Percentiles rank a stretch among this genome's conserved stretches.
Evolutionary conservation across 2,888 invertebrate genomes (phyloP).

Genomic region (Chymomyza procnemis): DNA sequence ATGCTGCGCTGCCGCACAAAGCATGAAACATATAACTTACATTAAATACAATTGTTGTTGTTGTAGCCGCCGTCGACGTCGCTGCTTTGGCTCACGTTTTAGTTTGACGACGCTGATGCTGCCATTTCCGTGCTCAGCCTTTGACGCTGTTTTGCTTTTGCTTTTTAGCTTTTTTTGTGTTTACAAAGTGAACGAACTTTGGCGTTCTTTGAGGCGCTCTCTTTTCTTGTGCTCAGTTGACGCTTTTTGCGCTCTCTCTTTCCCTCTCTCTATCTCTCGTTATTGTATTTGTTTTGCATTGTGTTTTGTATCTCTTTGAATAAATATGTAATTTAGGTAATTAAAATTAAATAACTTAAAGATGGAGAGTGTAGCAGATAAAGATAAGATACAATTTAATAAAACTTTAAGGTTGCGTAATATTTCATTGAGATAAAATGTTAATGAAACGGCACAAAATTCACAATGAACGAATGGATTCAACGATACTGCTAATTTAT

Average conservation of each 20-base stretch:
- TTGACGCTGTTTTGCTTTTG: conserved; percentile 8
- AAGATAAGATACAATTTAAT: conserved; percentile 54
- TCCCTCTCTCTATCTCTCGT: conserved; percentile 4
- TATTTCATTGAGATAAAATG: not conserved
- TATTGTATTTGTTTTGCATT: conserved; percentile 24
- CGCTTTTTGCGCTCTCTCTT: not conserved
- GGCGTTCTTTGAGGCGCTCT: conserved; percentile 35
- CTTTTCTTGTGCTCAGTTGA: not conserved
- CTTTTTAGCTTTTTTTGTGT: conserved; percentile 45
- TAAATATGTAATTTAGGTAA: conserved; percentile 57
- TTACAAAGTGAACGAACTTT: conserved; percentile 70
- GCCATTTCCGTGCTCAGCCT: conserved; percentile 28
- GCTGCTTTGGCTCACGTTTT: not conserved
- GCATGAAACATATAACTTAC: conserved; percentile 55
- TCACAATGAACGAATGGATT: not conserved
- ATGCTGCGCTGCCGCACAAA: conserved; percentile 27
- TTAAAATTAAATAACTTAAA: conserved; percentile 41
- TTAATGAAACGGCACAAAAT: not conserved
- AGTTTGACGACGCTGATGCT: conserved; percentile 18
- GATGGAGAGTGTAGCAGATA: conserved; percentile 31
- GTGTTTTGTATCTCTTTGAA: conserved; percentile 34
- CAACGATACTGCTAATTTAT: not conserved
- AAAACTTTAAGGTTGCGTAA: conserved; percentile 7
- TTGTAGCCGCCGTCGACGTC: conserved; percentile 5
- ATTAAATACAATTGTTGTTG: conserved; percentile 55